Conservation (phyloP, 2,888 invertebrate species). For the Stenodema calcarata region DNA sequence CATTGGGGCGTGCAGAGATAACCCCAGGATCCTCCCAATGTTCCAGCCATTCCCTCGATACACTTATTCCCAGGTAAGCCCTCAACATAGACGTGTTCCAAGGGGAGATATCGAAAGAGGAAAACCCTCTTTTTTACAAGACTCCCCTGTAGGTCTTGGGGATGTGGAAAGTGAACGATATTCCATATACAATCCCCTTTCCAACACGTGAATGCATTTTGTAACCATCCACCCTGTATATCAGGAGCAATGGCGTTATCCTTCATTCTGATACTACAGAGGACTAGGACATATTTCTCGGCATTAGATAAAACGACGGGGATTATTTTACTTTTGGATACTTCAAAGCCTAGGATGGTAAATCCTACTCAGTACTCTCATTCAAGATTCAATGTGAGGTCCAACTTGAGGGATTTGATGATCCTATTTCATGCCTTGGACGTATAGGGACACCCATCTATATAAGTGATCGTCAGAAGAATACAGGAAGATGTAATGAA, state of each 20-base stretch:
- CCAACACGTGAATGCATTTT: not conserved
- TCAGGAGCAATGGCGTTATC: not conserved
- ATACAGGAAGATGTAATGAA: too few species aligned
- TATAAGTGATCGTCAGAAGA: too few species aligned
- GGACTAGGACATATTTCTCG: not conserved
- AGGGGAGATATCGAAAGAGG: not conserved
- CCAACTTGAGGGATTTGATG: too few species aligned
- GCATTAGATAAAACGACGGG: not conserved
- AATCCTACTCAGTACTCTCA: too few species aligned
- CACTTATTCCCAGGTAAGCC: conserved; percentile 1
- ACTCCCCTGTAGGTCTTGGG: not conserved
- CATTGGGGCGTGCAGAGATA: not conserved
- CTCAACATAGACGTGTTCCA: not conserved
- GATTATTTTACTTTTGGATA: too few species aligned
- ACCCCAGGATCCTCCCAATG: not conserved
- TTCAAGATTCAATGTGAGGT: too few species aligned
- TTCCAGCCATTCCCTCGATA: not conserved
- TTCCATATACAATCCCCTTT: not conserved
- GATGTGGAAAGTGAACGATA: not conserved
- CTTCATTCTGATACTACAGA: not conserved
- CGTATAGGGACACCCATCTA: too few species aligned
- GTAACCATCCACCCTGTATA: not conserved
- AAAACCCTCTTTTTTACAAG: not conserved
- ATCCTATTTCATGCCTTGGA: too few species aligned
- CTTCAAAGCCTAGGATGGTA: too few species aligned